A percentile compares a stretch with the other conserved stretches of the same genome.
Evolutionary conservation across 2,888 invertebrate genomes (phyloP).

Genomic region (Tanytarsus gracilentus): DNA sequence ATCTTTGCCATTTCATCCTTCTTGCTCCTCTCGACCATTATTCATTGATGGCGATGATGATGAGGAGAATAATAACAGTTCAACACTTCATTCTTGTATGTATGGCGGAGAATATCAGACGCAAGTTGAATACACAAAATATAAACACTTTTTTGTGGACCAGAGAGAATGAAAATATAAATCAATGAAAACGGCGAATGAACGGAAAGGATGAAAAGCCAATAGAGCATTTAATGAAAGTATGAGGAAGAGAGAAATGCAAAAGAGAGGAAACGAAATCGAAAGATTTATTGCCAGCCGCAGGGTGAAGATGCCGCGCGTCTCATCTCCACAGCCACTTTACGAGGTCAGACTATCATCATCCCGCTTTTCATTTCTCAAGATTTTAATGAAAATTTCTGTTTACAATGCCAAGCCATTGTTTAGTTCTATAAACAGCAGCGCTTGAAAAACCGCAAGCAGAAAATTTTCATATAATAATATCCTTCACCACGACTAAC

Average conservation of each 20-base stretch:
- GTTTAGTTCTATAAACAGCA: too few species aligned
- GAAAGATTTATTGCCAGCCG: constrained; percentile 12
- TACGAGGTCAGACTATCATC: too few species aligned
- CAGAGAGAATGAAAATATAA: neutral
- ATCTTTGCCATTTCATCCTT: neutral
- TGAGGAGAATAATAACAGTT: neutral
- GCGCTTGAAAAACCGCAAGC: too few species aligned
- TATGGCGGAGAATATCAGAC: neutral
- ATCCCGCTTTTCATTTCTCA: too few species aligned
- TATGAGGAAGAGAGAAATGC: neutral
- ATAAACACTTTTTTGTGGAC: neutral
- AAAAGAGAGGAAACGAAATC: neutral
- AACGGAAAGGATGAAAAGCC: neutral
- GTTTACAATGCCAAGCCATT: too few species aligned
- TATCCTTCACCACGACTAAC: too few species aligned
- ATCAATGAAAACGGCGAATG: constrained; percentile 6
- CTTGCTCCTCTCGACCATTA: neutral
- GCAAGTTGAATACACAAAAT: constrained; percentile 3
- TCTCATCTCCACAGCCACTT: too few species aligned
- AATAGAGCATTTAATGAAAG: constrained; percentile 15
- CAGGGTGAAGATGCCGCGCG: neutral
- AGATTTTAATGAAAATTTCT: too few species aligned
- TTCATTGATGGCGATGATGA: neutral
- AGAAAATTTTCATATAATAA: too few species aligned
- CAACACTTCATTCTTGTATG: constrained; percentile 7